These are phyloP conservation scores for Campylomormyrus tamandua DNA, from an alignment of 2,113 vertebrate genomes.

Conservation along the genomic window DNA sequence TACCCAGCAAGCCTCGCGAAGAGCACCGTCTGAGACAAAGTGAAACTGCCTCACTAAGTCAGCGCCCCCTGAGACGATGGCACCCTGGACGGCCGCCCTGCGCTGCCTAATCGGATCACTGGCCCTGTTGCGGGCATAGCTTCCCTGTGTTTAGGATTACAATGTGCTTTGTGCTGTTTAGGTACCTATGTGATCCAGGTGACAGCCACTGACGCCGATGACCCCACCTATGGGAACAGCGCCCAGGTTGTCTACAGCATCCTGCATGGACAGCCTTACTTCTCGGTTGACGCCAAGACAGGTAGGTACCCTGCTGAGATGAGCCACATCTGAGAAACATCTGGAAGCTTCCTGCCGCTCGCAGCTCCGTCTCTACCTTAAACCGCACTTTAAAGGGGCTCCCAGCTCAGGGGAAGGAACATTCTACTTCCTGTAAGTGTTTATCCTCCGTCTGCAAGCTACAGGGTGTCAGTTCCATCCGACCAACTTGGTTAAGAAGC, in stretches of 20 bases:
- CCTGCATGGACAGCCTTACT: slow-evolving; percentile 77
- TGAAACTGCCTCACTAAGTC: neutral
- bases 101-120: neutral
- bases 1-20: neutral
- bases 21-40: neutral
- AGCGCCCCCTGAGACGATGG: neutral
- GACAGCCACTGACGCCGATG: slow-evolving; percentile 73
- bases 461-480: neutral
- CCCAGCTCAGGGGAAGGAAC: neutral
- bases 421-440: neutral
- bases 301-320: slow-evolving; percentile 49
- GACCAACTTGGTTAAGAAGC: neutral
- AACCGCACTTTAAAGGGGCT: neutral
- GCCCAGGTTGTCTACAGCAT: slow-evolving; percentile 78
- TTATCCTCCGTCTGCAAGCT: neutral
- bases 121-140: too few species aligned
- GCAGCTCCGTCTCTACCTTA: neutral
- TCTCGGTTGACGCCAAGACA: slow-evolving; percentile 79
- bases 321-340: neutral
- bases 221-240: slow-evolving; percentile 76
- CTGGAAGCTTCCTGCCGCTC: neutral
- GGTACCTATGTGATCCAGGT: slow-evolving; percentile 76
- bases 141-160: neutral
- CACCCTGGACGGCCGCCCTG: neutral
- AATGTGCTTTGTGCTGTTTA: slow-evolving; percentile 34